A percentile compares a stretch with the other conserved stretches of the same genome.
phyloP scores from a whole-genome alignment of 2,113 vertebrate species.

The Scophthalmus maximus region DNA sequence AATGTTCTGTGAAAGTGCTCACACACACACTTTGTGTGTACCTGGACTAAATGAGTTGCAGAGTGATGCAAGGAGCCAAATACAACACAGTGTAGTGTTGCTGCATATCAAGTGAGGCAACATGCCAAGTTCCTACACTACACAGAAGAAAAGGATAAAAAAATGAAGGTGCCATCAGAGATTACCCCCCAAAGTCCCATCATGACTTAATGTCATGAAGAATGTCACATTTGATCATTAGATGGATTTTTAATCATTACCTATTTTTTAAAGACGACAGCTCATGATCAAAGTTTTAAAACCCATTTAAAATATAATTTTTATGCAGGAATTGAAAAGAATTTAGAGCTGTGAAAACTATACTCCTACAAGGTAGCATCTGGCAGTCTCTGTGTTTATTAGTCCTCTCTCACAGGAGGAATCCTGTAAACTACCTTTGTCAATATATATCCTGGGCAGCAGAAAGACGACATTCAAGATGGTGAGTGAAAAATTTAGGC shows the following conservation, averaged over 20 bases:
- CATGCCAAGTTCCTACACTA: slow-evolving; percentile 22
- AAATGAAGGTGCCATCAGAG: slow-evolving; percentile 9
- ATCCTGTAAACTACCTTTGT: neutral
- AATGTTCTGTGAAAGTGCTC: slow-evolving; percentile 59
- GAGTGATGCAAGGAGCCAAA: slow-evolving; percentile 51
- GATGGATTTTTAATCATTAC: neutral
- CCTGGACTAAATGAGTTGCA: slow-evolving; percentile 61
- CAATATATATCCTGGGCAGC: neutral
- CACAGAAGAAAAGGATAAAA: slow-evolving; percentile 15
- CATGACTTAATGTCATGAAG: neutral
- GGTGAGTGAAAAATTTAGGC: neutral
- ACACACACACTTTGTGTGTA: slow-evolving; percentile 53
- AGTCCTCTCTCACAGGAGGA: neutral
- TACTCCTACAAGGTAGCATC: neutral
- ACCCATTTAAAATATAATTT: slow-evolving; percentile 6
- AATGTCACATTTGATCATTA: slow-evolving; percentile 1
- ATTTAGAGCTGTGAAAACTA: neutral
- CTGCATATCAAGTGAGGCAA: slow-evolving; percentile 46
- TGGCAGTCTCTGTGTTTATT: neutral
- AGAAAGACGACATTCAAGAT: neutral
- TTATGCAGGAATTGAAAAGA: neutral
- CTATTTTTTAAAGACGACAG: neutral
- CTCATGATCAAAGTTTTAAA: slow-evolving; percentile 6
- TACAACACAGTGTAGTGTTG: slow-evolving; percentile 36
- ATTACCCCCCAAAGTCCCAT: slow-evolving; percentile 2